Base-by-base conservation (phyloP, 2,888 invertebrate genomes). In the Aelia acuminata region DNA sequence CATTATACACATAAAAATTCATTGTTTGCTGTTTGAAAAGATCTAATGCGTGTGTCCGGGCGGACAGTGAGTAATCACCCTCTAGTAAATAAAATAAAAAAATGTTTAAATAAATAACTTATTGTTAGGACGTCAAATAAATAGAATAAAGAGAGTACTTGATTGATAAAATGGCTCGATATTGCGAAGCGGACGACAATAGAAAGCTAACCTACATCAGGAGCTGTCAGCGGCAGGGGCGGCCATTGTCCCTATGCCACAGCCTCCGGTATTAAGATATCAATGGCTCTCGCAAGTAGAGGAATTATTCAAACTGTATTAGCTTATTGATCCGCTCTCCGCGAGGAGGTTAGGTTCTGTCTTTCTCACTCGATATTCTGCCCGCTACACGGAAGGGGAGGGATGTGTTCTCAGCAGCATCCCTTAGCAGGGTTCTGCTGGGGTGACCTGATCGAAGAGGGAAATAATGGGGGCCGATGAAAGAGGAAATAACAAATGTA, bases 221-320 rank as follows among this genome's bases (percentile, higher is more conserved):
- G 4, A 31, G 13, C 63, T 31, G 63, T 63, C 63, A 63, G 63
- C 31, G 31, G 63, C 31, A 63, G 63, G 7, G 11, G 15, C 31
- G 63, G 63, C 18, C 63, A 63, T 63, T 63, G 63, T 63, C 15
- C 31, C 31, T 4, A 57, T 7, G 26, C 26, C 63, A 63, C 26
- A 31, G 63, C 3, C 53, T 57, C 31, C 63, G 3, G 63, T 31
- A 63, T 63, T 63, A 63, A 63, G 63, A 63, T 63, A 63, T 63
- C 63, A 31, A 63, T 31, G 63, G 63, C 63, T 63, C 63, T 31
- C 63, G 4, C 31, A 31, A 63, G 63, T 31, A 63, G 63, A 26
- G 63, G 63, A 63, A 63, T 63, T 63, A 63, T 63, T 63, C 63
- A 63, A 63, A 63, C 15, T 31, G 63, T n/a, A n/a, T n/a, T 63